These are phyloP conservation scores for Ceratoteleas bidentatus DNA, from an alignment of 1,140 invertebrate genomes.

Conservation along the genomic window DNA sequence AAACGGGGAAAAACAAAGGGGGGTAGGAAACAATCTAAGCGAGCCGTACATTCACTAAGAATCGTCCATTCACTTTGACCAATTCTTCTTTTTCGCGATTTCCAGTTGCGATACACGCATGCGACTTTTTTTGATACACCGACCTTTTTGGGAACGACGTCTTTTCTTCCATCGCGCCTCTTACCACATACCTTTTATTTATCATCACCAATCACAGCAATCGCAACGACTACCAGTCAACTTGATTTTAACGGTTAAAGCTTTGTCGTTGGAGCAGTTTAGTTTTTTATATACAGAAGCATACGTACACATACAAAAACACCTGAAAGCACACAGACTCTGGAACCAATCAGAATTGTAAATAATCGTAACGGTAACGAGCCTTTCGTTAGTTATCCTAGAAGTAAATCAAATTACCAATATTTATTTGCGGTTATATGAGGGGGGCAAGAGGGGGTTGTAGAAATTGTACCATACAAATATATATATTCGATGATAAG, in stretches of 20 bases:
- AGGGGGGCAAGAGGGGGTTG: conserved; percentile 26
- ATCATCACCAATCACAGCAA: not conserved
- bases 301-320: too few species aligned
- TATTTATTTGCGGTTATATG: conserved; percentile 53
- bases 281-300: too few species aligned
- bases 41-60: conserved; percentile 76
- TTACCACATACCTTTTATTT: conserved; percentile 1
- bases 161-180: conserved; percentile 36
- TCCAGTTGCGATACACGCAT: conserved; percentile 6
- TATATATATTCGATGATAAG: conserved; percentile 55
- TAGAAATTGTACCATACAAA: conserved; percentile 59
- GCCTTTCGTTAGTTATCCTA: conserved; percentile 35
- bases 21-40: conserved; percentile 27
- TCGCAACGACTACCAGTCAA: too few species aligned
- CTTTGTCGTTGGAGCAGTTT: too few species aligned
- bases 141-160: conserved; percentile 28
- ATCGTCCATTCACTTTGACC: conserved; percentile 47
- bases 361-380: conserved; percentile 39
- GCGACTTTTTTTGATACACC: conserved; percentile 44
- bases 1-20: too few species aligned
- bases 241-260: too few species aligned
- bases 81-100: conserved; percentile 33
- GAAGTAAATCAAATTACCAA: conserved; percentile 35
- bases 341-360: conserved; percentile 45
- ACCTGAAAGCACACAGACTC: too few species aligned